phyloP scores from a whole-genome alignment of 2,113 vertebrate genomes.

The Fulmarus glacialis region DNA sequence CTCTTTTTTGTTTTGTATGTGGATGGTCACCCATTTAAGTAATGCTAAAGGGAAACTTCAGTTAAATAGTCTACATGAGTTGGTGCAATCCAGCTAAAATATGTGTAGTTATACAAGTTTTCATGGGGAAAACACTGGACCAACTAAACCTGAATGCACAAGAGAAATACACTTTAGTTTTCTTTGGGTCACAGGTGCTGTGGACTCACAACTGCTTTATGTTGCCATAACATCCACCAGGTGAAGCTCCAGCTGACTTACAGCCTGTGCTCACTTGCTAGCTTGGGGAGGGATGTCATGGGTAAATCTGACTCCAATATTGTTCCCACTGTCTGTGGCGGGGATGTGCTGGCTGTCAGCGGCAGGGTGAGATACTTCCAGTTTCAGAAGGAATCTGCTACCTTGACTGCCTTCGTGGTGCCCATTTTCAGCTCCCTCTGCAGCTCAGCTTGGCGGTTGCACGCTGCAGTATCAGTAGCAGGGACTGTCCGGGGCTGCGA shows the following conservation, averaged over 20 bases:
- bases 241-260: background rate
- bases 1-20: background rate
- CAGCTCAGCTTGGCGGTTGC: background rate
- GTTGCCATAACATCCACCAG: background rate
- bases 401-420: background rate
- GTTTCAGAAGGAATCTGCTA: background rate
- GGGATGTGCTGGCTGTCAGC: background rate
- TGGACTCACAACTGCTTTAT: background rate
- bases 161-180: background rate
- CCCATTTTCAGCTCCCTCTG: background rate
- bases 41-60: background rate
- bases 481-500: background rate
- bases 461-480: fast-evolving
- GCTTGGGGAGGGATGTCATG: fast-evolving
- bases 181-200: background rate
- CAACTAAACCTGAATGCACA: background rate
- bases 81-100: background rate
- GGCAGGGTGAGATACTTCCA: background rate
- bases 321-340: background rate
- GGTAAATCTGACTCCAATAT: fast-evolving
- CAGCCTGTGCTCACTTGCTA: background rate
- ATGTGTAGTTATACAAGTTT: background rate
- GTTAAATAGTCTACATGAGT: background rate
- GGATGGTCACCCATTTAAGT: background rate
- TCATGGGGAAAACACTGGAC: background rate